Evolutionary conservation across 2,888 invertebrate genomes (phyloP).

Genomic region (Machimus rusticus): DNA sequence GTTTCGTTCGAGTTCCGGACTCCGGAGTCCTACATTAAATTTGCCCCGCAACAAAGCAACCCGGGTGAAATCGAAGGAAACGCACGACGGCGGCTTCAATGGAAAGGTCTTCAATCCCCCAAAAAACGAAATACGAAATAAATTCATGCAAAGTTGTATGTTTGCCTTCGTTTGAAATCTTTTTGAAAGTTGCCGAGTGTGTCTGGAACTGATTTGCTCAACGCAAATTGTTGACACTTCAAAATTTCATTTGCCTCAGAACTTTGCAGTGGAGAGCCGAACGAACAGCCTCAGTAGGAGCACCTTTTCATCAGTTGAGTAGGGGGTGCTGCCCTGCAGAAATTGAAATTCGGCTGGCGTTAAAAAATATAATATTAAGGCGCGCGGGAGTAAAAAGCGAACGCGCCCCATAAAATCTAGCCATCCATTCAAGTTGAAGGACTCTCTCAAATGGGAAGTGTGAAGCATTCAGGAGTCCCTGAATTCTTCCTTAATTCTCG

Average conservation of each 20-base stretch:
- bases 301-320: background rate
- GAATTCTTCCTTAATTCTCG: background rate
- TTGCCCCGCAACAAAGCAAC: background rate
- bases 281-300: background rate
- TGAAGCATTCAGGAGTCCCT: background rate
- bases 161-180: constrained; percentile 4
- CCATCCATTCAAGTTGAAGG: background rate
- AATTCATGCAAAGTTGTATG: constrained; percentile 18
- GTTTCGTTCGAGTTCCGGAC: background rate
- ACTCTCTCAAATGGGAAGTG: background rate
- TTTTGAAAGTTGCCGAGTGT: constrained; percentile 20
- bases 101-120: constrained; percentile 12
- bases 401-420: background rate
- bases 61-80: background rate
- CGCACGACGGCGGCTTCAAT: background rate
- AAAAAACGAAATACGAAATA: constrained; percentile 20
- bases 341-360: background rate
- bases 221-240: constrained; percentile 37
- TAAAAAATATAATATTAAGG: background rate
- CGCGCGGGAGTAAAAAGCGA: background rate
- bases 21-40: background rate
- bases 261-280: background rate
- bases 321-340: background rate
- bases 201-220: constrained; percentile 32
- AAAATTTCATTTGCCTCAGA: constrained; percentile 26